Evolutionary conservation across 2,888 invertebrate species (phyloP).

Genomic region (Spicauda simplicius): DNA sequence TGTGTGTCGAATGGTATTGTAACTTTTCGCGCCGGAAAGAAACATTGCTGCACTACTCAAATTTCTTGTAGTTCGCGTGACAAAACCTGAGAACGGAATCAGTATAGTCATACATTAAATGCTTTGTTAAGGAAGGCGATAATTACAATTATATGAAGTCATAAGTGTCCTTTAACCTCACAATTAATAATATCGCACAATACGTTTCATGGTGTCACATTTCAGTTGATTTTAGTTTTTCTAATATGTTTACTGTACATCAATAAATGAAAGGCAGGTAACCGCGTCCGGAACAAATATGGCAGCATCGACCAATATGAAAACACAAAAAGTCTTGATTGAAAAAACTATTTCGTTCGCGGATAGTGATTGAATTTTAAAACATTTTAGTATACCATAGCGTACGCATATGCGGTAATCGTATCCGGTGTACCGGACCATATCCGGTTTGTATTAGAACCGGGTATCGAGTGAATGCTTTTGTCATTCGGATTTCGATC

Average conservation of each 20-base stretch:
- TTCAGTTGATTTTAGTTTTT: no score
- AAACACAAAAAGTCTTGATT: slow-evolving; percentile 38
- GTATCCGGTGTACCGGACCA: slow-evolving; percentile 63
- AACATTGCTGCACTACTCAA: slow-evolving; percentile 2
- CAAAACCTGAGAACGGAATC: not conserved
- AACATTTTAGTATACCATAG: slow-evolving; percentile 25
- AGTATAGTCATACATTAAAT: no score
- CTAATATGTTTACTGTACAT: not conserved
- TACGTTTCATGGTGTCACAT: no score
- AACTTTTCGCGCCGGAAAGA: slow-evolving; percentile 7
- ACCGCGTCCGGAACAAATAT: slow-evolving; percentile 15
- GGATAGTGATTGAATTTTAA: slow-evolving; percentile 36
- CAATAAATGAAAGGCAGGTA: slow-evolving; percentile 1
- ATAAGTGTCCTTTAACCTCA: no score
- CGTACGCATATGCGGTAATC: slow-evolving; percentile 58
- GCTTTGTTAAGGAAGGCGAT: no score
- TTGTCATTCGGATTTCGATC: slow-evolving; percentile 68
- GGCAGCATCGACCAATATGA: slow-evolving; percentile 3
- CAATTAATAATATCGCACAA: no score
- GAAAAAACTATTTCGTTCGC: slow-evolving; percentile 49
- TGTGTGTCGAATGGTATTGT: slow-evolving; percentile 18
- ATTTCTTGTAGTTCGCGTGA: not conserved
- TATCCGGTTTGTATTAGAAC: slow-evolving; percentile 78
- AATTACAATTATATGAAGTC: no score
- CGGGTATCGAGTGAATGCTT: slow-evolving; percentile 76